Conservation (phyloP, 35 echinoderm and acorn worm genomes). For the Amphiura filiformis region DNA sequence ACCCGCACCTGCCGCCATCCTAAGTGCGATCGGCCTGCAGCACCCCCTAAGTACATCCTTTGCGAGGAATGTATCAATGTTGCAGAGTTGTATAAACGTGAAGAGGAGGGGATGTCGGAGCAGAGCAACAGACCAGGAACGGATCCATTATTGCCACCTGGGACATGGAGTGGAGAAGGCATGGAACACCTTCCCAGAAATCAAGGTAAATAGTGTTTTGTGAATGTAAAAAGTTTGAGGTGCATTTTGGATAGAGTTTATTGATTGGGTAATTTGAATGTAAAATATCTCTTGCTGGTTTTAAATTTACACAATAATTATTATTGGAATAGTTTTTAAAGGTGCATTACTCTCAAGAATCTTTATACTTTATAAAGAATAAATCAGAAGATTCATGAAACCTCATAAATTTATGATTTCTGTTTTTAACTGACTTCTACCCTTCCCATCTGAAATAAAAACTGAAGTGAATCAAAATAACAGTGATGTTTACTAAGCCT, state of each 20-base stretch:
- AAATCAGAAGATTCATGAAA: too few relatives aligned
- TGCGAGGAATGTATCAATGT: slow-evolving; percentile 34
- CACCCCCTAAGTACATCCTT: slow-evolving; percentile 16
- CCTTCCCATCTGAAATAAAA: too few relatives aligned
- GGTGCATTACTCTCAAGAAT: too few relatives aligned
- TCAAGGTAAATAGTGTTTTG: not conserved
- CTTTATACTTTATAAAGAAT: too few relatives aligned
- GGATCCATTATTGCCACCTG: not conserved
- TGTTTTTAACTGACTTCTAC: too few relatives aligned
- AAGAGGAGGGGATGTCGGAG: not conserved
- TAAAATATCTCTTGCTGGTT: too few relatives aligned
- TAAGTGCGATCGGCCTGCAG: slow-evolving; percentile 37
- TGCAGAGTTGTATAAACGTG: not conserved
- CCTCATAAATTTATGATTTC: too few relatives aligned
- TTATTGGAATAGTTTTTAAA: too few relatives aligned
- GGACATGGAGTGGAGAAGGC: not conserved
- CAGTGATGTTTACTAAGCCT: too few relatives aligned
- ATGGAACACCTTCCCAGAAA: not conserved
- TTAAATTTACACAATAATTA: too few relatives aligned
- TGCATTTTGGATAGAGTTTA: not conserved
- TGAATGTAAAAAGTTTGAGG: not conserved
- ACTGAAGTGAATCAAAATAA: too few relatives aligned
- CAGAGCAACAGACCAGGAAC: not conserved
- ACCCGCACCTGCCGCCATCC: slow-evolving; percentile 20
- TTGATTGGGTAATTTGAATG: too few relatives aligned